A percentile compares a stretch with the other conserved stretches of the same genome.
phyloP scores from a whole-genome alignment of 2,888 invertebrate genomes.

The Sycophila texana region DNA sequence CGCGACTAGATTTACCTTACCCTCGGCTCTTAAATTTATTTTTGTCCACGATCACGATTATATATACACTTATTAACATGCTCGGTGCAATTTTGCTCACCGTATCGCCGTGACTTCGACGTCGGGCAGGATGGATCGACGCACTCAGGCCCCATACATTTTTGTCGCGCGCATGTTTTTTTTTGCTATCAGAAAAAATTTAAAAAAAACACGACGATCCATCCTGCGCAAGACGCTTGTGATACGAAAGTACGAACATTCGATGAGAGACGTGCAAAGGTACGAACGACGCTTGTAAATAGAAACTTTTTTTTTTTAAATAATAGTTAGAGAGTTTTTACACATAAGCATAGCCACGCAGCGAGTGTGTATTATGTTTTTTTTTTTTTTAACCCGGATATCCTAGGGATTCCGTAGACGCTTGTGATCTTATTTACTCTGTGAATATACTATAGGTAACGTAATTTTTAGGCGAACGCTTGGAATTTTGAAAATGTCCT shows the following conservation, averaged over 20 bases:
- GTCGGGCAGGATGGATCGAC: conserved; percentile 27
- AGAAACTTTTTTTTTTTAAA: conserved; percentile 50
- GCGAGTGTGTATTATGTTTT: conserved; percentile 67
- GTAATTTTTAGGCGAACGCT: conserved; percentile 65
- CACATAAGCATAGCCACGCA: conserved; percentile 62
- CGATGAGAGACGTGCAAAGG: conserved; percentile 39
- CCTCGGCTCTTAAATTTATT: no score
- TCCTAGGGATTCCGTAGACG: conserved; percentile 67
- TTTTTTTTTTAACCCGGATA: conserved; percentile 66
- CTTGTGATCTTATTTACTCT: conserved; percentile 74
- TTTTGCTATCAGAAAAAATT: background rate
- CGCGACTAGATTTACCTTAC: no score
- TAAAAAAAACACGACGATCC: conserved; percentile 24
- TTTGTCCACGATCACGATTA: no score
- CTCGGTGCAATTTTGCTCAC: conserved; percentile 32
- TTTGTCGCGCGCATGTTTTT: no score
- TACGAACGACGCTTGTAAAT: conserved; percentile 56
- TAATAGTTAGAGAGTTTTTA: conserved; percentile 54
- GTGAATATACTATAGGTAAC: conserved; percentile 61
- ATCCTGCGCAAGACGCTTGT: conserved; percentile 43
- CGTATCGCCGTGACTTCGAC: conserved; percentile 18
- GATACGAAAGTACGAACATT: conserved; percentile 50
- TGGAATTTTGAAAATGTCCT: conserved; percentile 62
- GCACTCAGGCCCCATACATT: background rate
- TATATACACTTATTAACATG: conserved; percentile 30